Conservation (phyloP, 2,797 vertebrate genomes). For the Chaetodon trifasciatus region DNA sequence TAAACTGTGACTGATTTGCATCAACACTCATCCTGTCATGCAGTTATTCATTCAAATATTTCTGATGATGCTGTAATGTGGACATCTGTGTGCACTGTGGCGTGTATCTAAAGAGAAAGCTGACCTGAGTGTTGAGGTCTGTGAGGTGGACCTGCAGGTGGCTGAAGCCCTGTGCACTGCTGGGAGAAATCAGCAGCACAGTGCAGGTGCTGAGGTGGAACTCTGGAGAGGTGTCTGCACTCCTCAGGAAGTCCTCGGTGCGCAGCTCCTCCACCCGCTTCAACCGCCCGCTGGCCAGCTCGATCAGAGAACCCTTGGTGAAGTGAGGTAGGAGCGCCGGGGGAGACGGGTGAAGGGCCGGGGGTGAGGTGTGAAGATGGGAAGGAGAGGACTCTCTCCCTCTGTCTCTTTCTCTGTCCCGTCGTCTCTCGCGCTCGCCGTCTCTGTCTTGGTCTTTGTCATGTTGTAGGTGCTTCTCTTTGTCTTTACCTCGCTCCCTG, state of each 20-base stretch:
- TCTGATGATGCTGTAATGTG: not conserved
- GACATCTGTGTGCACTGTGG: not conserved
- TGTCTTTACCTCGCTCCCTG: slow-evolving; percentile 68
- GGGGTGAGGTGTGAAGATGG: slow-evolving; percentile 58
- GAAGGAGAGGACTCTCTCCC: slow-evolving; percentile 70
- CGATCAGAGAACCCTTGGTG: slow-evolving; percentile 88
- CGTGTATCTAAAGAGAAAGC: slow-evolving; percentile 24
- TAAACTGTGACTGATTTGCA: slow-evolving; percentile 8
- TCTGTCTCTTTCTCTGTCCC: slow-evolving; percentile 68
- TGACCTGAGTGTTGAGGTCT: slow-evolving; percentile 89
- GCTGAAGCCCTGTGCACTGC: slow-evolving; percentile 83
- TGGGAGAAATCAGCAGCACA: slow-evolving; percentile 82
- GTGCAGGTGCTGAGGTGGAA: slow-evolving; percentile 89
- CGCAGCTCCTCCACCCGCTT: slow-evolving; percentile 87
- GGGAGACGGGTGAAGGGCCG: slow-evolving; percentile 67
- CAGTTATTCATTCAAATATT: not conserved
- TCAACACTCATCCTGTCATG: not conserved
- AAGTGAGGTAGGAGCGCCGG: slow-evolving; percentile 90
- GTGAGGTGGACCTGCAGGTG: slow-evolving; percentile 88
- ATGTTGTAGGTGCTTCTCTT: slow-evolving; percentile 67
- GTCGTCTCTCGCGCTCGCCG: slow-evolving; percentile 65
- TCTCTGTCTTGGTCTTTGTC: slow-evolving; percentile 77
- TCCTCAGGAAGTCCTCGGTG: slow-evolving; percentile 87
- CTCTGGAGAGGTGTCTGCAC: slow-evolving; percentile 86
- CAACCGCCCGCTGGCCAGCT: slow-evolving; percentile 84